A percentile compares a stretch with the other conserved stretches of the same genome.
Evolutionary conservation across 2,888 invertebrate species (phyloP).

Genomic region (Galerucella nymphaeae): DNA sequence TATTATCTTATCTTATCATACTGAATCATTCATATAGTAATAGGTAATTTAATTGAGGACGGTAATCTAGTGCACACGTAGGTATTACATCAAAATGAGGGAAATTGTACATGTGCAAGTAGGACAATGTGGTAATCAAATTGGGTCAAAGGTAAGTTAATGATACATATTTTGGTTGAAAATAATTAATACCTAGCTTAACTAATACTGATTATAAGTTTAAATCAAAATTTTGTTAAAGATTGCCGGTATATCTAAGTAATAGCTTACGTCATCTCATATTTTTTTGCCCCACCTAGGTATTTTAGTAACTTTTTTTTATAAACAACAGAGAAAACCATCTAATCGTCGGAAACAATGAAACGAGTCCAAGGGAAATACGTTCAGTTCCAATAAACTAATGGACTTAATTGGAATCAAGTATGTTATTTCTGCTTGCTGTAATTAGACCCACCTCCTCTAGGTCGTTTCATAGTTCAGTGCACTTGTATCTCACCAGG

Average conservation of each 20-base stretch:
- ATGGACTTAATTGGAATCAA: too few relatives aligned
- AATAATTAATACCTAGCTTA: background rate
- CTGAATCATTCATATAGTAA: background rate
- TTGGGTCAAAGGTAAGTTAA: conserved; percentile 28
- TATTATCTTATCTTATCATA: conserved; percentile 13
- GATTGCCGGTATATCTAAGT: background rate
- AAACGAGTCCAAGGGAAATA: too few relatives aligned
- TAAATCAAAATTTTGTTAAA: background rate
- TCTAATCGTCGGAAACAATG: too few relatives aligned
- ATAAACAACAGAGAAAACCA: background rate
- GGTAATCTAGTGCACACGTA: background rate
- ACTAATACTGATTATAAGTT: background rate
- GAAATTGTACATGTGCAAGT: conserved; percentile 32
- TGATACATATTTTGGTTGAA: background rate
- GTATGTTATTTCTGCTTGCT: too few relatives aligned
- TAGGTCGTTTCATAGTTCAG: too few relatives aligned
- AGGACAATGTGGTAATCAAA: conserved; percentile 32
- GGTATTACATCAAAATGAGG: conserved; percentile 10
- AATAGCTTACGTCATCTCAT: conserved; percentile 6
- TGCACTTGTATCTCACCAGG: too few relatives aligned
- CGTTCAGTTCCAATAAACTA: too few relatives aligned
- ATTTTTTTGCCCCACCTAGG: background rate
- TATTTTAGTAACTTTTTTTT: background rate
- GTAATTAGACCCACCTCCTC: too few relatives aligned
- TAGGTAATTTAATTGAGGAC: background rate